phyloP scores from a whole-genome alignment of 2,797 vertebrate genomes.

The Botia almorhae region DNA sequence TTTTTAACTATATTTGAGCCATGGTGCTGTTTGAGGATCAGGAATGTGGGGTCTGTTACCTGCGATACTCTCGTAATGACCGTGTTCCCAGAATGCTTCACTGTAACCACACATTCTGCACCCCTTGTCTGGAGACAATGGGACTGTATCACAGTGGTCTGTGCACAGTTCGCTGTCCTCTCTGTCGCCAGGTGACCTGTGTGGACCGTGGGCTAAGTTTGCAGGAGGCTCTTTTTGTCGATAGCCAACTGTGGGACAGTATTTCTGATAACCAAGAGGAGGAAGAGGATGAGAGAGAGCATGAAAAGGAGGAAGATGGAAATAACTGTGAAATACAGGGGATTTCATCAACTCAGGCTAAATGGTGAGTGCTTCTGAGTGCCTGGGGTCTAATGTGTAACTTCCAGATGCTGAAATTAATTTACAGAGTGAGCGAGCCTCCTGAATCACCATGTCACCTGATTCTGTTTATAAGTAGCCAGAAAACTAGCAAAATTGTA shows the following conservation, averaged over 20 bases:
- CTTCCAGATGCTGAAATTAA: slow-evolving; percentile 25
- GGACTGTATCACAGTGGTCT: slow-evolving; percentile 56
- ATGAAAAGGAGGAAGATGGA: slow-evolving; percentile 16
- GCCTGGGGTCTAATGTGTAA: slow-evolving; percentile 7
- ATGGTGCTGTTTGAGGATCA: slow-evolving; percentile 76
- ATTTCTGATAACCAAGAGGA: slow-evolving; percentile 62
- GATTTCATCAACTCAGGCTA: slow-evolving; percentile 48
- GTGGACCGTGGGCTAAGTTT: slow-evolving; percentile 65
- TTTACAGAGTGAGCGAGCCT: slow-evolving; percentile 3
- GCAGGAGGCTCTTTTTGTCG: slow-evolving; percentile 77
- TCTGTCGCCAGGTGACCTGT: slow-evolving; percentile 78
- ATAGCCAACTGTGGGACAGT: slow-evolving; percentile 75
- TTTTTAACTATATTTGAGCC: background rate
- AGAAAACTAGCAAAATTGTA: slow-evolving; percentile 21
- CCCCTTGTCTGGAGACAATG: slow-evolving; percentile 73
- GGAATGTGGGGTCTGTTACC: slow-evolving; percentile 77
- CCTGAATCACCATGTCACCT: background rate
- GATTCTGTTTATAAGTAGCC: slow-evolving; percentile 29
- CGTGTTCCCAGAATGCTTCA: slow-evolving; percentile 76
- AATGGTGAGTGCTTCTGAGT: slow-evolving; percentile 64
- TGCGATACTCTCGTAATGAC: slow-evolving; percentile 69
- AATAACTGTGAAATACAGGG: slow-evolving; percentile 50
- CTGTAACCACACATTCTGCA: slow-evolving; percentile 82
- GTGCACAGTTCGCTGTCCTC: slow-evolving; percentile 74
- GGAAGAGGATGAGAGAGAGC: slow-evolving; percentile 31